Conservation (phyloP, 2,113 vertebrate genomes). For the Tragelaphus strepsiceros region DNA sequence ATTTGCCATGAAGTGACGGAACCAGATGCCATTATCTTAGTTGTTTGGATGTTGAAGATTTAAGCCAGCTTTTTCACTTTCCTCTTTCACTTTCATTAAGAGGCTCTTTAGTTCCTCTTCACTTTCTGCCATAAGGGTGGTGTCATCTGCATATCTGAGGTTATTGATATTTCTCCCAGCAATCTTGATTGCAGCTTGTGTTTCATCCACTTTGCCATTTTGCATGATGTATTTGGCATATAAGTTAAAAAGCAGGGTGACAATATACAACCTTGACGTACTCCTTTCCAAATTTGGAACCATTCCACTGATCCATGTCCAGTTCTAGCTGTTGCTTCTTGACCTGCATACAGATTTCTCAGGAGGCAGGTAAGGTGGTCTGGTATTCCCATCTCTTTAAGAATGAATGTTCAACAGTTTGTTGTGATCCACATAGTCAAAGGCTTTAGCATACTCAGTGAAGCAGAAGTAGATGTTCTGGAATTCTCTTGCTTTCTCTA, state of each 20-base stretch:
- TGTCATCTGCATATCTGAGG: not conserved
- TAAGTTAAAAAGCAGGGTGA: not conserved
- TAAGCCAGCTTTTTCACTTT: not conserved
- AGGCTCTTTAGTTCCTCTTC: not conserved
- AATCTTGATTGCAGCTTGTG: not conserved
- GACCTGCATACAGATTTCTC: not conserved
- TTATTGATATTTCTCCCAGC: not conserved
- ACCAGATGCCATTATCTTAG: not conserved
- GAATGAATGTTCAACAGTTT: not conserved
- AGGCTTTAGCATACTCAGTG: not conserved
- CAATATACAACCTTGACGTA: not conserved
- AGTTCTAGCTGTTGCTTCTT: not conserved
- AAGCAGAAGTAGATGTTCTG: not conserved
- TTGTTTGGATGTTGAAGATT: not conserved
- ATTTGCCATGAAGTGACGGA: not conserved
- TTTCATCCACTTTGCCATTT: not conserved
- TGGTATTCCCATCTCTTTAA: not conserved
- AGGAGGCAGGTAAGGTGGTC: not conserved
- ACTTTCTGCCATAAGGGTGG: not conserved
- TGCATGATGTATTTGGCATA: not conserved
- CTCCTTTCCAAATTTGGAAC: not conserved
- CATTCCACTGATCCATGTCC: not conserved
- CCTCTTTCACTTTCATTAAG: not conserved
- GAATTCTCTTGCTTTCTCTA: not conserved
- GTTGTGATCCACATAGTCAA: not conserved